These are phyloP conservation scores for Pseudopleuronectes americanus DNA, from an alignment of 2,797 vertebrate genomes.

Conservation along the genomic window DNA sequence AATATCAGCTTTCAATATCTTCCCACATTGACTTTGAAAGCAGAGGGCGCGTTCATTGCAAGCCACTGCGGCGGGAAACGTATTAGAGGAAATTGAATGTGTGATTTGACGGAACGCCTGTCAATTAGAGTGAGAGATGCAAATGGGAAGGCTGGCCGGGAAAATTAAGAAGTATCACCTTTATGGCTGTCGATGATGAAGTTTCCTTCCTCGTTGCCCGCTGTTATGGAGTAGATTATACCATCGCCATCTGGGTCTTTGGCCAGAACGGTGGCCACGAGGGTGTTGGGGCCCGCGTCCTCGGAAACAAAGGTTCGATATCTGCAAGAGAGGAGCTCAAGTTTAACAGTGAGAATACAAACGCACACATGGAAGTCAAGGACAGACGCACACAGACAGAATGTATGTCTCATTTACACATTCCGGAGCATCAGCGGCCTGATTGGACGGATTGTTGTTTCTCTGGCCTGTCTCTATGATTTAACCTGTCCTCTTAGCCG, in stretches of 20 bases:
- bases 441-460: constrained; percentile 70
- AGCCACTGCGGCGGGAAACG: constrained; percentile 16
- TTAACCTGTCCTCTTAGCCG: constrained; percentile 75
- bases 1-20: constrained; percentile 62
- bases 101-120: constrained; percentile 63
- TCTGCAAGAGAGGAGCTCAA: constrained; percentile 70
- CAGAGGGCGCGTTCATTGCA: constrained; percentile 40
- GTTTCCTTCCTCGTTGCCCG: constrained; percentile 90
- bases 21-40: constrained; percentile 59
- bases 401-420: constrained; percentile 54
- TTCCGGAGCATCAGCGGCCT: constrained; percentile 54
- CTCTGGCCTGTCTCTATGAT: constrained; percentile 76
- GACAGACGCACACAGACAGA: constrained; percentile 27
- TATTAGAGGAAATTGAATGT: constrained; percentile 58
- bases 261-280: constrained; percentile 90
- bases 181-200: constrained; percentile 93
- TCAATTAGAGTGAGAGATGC: constrained; percentile 58
- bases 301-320: constrained; percentile 93
- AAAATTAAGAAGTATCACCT: constrained; percentile 83
- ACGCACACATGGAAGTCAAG: constrained; percentile 15
- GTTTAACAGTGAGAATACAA: constrained; percentile 13
- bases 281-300: constrained; percentile 91
- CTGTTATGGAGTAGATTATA: constrained; percentile 87
- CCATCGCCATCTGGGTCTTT: constrained; percentile 92
- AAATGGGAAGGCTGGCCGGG: constrained; percentile 31